Base-by-base conservation (phyloP, 2,797 vertebrate species). In the Psittacula derbiana region DNA sequence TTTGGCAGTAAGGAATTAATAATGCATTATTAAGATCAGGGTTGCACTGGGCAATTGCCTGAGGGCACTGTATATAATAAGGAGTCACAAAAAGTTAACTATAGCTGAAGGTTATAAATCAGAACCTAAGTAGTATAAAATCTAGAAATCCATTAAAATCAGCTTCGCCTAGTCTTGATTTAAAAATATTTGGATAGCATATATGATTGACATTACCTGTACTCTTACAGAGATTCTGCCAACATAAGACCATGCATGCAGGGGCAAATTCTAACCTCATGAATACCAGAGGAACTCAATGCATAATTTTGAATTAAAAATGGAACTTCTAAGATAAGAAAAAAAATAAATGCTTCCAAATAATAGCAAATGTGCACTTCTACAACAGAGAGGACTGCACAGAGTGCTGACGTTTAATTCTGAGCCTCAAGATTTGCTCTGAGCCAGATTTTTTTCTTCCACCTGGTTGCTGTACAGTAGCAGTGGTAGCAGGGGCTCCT, bases 1-100 rank as follows among this genome's bases (percentile, higher is more conserved):
- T 87, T 91, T 92, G 62, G 43, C 57, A 86, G 60, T 66, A 49
- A 88, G 65, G 36, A 71, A 81, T 90, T 88, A 93, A 91, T 92
- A 69, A 95, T 80, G 57, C n/a, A 83, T 88, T 93, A 88, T 70
- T 83, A 89, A 79, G 43, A 81, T 83, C 33, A 71, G 75, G 53
- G 58, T 27, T 71, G 44, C 71, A 50, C 36, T 21, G 73, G 44
- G 61, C 65, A 91, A n/a, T 49, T 83, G 73, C 88, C 52, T 84
- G 84, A 87, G 66, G 75, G 25, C 65, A 61, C n/a, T 2, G 7
- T 40, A 57, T n/a, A 47, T 67, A 83, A 49, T 49, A 36, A 73
- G 40, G 41, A 94, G 62, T 70, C 58, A 75, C 38, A 50, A 80
- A 75, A 88, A 44, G 49, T 74, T 61, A 90, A 44, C 40, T 79